Evolutionary conservation across 2,888 invertebrate genomes (phyloP).

Genomic region (Caenorhabditis sp.): DNA sequence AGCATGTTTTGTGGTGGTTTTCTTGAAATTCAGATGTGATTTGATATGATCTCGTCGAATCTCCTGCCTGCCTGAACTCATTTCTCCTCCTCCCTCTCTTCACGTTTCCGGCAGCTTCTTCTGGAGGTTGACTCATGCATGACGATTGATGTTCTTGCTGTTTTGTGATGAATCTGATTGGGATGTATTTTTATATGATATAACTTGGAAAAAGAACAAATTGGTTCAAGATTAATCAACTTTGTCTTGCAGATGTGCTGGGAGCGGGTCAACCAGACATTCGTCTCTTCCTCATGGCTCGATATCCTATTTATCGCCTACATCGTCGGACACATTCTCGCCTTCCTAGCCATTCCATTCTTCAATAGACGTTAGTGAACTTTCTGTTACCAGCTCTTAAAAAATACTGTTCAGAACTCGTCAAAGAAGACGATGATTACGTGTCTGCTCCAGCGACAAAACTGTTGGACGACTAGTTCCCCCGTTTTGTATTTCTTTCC

Average conservation of each 20-base stretch:
- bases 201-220: background rate
- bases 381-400: too few species aligned
- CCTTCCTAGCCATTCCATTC: conserved; percentile 69
- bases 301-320: conserved; percentile 66
- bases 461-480: conserved; percentile 27
- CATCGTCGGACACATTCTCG: conserved; percentile 63
- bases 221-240: background rate
- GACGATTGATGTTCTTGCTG: conserved; percentile 39
- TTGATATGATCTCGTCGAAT: too few species aligned
- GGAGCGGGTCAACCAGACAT: conserved; percentile 63
- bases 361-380: conserved; percentile 69
- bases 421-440: conserved; percentile 66
- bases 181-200: too few species aligned
- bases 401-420: conserved; percentile 68
- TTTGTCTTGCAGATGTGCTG: conserved; percentile 67
- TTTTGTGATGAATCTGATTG: conserved; percentile 34
- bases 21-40: conserved; percentile 36
- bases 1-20: conserved; percentile 69
- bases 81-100: conserved; percentile 18
- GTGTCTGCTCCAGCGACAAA: conserved; percentile 23
- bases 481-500: background rate
- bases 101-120: too few species aligned
- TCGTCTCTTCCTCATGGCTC: conserved; percentile 69
- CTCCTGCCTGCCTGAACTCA: too few species aligned
- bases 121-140: conserved; percentile 20